phyloP scores from a whole-genome alignment of 2,113 vertebrate species.

The Prochilodus magdalenae region DNA sequence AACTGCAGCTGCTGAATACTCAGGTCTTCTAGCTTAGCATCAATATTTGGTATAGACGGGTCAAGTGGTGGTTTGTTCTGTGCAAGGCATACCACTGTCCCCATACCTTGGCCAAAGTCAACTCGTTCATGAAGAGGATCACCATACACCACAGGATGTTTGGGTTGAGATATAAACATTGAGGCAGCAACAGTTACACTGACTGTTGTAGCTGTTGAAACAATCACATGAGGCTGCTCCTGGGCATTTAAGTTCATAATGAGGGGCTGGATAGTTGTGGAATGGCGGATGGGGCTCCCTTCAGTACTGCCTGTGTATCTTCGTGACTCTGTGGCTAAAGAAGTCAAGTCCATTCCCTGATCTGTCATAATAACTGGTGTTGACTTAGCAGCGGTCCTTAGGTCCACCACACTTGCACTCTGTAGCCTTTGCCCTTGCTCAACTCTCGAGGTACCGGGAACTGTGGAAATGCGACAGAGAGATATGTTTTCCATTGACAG shows the following conservation, averaged over 20 bases:
- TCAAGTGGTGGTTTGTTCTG: conserved; percentile 83
- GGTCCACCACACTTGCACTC: conserved; percentile 88
- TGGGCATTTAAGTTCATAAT: conserved; percentile 97
- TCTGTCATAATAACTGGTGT: conserved; percentile 95
- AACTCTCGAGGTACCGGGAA: conserved; percentile 91
- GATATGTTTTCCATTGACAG: conserved; percentile 95
- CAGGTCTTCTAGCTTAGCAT: conserved; percentile 84
- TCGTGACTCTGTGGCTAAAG: conserved; percentile 88
- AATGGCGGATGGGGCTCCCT: conserved; percentile 81
- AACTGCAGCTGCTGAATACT: conserved; percentile 76
- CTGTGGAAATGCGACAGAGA: conserved; percentile 91
- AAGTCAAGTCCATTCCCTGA: conserved; percentile 96
- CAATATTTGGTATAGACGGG: conserved; percentile 77
- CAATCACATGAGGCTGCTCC: conserved; percentile 83
- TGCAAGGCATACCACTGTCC: conserved; percentile 87
- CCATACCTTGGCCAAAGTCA: conserved; percentile 91
- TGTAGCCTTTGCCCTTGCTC: conserved; percentile 88
- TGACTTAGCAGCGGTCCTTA: conserved; percentile 83
- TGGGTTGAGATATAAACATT: conserved; percentile 89
- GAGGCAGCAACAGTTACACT: conserved; percentile 91
- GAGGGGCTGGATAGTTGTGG: conserved; percentile 90
- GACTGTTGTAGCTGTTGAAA: conserved; percentile 84
- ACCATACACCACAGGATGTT: conserved; percentile 89
- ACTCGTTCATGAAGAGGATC: conserved; percentile 91
- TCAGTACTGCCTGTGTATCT: conserved; percentile 89